Percentiles rank a stretch among this genome's conserved stretches.
Conservation (phyloP, 2,888 invertebrate species). For the Thalpophila matura region DNA sequence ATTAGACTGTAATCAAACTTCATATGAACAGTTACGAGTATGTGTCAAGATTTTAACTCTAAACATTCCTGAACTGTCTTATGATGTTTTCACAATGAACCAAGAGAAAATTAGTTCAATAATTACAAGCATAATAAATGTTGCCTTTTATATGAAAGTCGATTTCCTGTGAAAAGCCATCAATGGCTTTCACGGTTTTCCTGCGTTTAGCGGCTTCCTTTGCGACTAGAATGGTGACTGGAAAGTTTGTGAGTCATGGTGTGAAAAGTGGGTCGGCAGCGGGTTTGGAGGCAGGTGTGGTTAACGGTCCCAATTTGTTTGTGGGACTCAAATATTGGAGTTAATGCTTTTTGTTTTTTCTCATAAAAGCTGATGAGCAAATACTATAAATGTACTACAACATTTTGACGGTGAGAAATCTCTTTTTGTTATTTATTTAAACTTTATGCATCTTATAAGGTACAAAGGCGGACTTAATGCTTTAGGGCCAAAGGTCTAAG, state of each 20-base stretch:
- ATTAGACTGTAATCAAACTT: background rate
- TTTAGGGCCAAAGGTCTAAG: too few relatives aligned
- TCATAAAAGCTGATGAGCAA: too few relatives aligned
- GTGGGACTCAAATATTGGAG: slow-evolving; percentile 15
- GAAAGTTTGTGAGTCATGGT: slow-evolving; percentile 42
- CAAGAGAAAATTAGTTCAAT: slow-evolving; percentile 6
- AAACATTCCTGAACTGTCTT: too few relatives aligned
- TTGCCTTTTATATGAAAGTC: slow-evolving; percentile 20
- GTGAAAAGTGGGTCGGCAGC: slow-evolving; percentile 38
- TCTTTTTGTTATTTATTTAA: too few relatives aligned
- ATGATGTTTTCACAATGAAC: background rate
- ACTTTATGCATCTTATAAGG: too few relatives aligned
- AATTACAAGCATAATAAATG: slow-evolving; percentile 34
- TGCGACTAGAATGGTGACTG: slow-evolving; percentile 14
- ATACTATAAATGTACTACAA: too few relatives aligned
- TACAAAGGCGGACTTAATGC: too few relatives aligned
- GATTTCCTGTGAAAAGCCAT: slow-evolving; percentile 57
- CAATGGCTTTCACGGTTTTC: slow-evolving; percentile 50
- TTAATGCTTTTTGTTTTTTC: background rate
- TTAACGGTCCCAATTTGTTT: slow-evolving; percentile 33
- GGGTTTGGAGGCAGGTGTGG: slow-evolving; percentile 9
- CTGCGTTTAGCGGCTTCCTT: slow-evolving; percentile 51
- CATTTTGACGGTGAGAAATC: too few relatives aligned
- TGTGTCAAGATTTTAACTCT: too few relatives aligned
- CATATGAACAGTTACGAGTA: too few relatives aligned